Evolutionary conservation across 2,888 invertebrate species (phyloP).

Genomic region (Drepanosiphum platanoidis): DNA sequence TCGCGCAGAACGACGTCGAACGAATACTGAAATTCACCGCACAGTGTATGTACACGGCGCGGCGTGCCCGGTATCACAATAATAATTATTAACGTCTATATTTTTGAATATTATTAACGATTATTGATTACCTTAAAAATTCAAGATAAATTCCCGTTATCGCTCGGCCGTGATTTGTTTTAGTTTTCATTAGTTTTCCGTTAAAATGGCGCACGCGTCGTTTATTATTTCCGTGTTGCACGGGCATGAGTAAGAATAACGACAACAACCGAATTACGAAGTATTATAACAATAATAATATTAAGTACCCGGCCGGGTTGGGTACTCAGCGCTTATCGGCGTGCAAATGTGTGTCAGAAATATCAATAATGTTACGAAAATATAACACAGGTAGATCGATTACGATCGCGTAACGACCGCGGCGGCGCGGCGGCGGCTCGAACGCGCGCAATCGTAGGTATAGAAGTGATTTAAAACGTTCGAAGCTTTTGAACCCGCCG

Average conservation of each 20-base stretch:
- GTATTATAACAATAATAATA: background rate
- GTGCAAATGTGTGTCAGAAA: background rate
- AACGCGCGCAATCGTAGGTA: too few relatives aligned
- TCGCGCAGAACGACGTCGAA: background rate
- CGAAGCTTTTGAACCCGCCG: background rate
- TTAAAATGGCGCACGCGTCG: slow-evolving; percentile 17
- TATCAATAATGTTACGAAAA: slow-evolving; percentile 1
- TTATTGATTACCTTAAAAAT: background rate
- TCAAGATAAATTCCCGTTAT: slow-evolving; percentile 17
- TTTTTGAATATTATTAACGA: slow-evolving; percentile 11
- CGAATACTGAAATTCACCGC: background rate
- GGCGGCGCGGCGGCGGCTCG: too few relatives aligned
- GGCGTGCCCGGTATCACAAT: too few relatives aligned
- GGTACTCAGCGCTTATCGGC: slow-evolving; percentile 40
- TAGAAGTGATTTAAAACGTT: too few relatives aligned
- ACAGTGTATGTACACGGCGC: too few relatives aligned
- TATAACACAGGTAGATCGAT: slow-evolving; percentile 12
- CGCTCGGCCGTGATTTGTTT: slow-evolving; percentile 29
- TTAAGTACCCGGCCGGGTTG: background rate
- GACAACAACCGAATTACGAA: background rate
- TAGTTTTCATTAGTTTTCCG: slow-evolving; percentile 30
- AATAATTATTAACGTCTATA: too few relatives aligned
- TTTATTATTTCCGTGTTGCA: slow-evolving; percentile 2
- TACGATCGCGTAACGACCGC: slow-evolving; percentile 24
- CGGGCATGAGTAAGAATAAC: background rate